These are phyloP conservation scores for Barypeithes pellucidus DNA, from an alignment of 2,888 invertebrate species.

Conservation along the genomic window DNA sequence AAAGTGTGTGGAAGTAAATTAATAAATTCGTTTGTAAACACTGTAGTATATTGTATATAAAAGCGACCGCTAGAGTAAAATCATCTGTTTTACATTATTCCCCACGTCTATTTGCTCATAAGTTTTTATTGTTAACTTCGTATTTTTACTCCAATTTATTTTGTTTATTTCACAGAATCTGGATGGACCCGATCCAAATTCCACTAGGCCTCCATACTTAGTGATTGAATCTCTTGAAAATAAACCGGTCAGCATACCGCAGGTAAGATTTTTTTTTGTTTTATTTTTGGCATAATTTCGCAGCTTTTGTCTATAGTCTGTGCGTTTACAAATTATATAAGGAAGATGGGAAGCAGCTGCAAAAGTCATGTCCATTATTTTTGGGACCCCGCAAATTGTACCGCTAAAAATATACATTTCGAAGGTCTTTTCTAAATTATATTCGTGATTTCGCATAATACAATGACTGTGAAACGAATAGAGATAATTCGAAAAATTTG, in stretches of 20 bases:
- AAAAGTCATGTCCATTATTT: conserved; percentile 45
- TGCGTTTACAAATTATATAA: conserved; percentile 37
- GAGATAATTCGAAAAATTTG: conserved; percentile 25
- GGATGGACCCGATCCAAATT: conserved; percentile 72
- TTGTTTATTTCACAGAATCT: conserved; percentile 69
- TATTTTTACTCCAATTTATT: conserved; percentile 43
- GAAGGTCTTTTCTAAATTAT: conserved; percentile 46
- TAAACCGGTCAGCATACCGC: conserved; percentile 61
- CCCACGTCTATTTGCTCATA: not conserved
- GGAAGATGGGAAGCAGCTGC: conserved; percentile 42
- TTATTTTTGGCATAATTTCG: conserved; percentile 25
- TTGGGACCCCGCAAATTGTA: conserved; percentile 40
- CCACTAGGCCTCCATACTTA: conserved; percentile 73
- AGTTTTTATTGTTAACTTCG: conserved; percentile 33
- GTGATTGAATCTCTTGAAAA: conserved; percentile 67
- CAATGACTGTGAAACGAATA: conserved; percentile 34
- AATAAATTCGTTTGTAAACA: not conserved
- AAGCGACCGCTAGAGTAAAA: conserved; percentile 8
- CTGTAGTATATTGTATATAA: not conserved
- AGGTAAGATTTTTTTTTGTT: conserved; percentile 60
- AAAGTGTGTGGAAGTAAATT: conserved; percentile 8
- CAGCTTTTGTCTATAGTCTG: conserved; percentile 10
- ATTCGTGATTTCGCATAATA: conserved; percentile 37
- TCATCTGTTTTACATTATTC: conserved; percentile 15
- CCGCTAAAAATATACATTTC: conserved; percentile 45